Base-by-base conservation (phyloP, 2,888 invertebrate genomes). In the Scaptomyza flava region DNA sequence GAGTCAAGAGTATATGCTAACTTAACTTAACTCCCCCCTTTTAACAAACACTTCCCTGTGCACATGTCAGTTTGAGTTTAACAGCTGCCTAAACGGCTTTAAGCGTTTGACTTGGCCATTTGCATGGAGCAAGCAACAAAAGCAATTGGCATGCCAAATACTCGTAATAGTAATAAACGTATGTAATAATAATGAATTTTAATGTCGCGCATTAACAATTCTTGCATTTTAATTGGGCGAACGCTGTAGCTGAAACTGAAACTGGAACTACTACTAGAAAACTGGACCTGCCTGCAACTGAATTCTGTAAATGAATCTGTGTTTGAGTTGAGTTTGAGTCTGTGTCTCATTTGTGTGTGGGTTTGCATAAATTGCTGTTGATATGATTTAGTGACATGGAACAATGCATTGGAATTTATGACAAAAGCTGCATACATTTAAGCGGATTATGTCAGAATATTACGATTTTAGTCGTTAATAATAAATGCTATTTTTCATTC, bases 351-450 rank as follows among this genome's bases (percentile, higher is more conserved):
- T 62, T 27, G 53, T 58, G 77, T 82, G 89, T 86, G 87, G 88
- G 82, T 66, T 72, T 72, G 87, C 84, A 89, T 89, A 85, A 89
- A 87, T 89, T 87, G 87, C 87, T 81, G 85, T 79, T 85, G 87
- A 87, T 86, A 82, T 86, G 85, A 86, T 86, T 86, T 86, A 86
- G 87, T 87, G 85, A 85, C 85, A 81, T 86, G 87, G 81, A 86
- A 86, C 85, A 86, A 86, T 87, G 86, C 81, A 75, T 72, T 79
- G 85, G 86, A 84, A 85, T 85, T 85, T 86, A 86, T 85, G 74
- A 74, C 86, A 81, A 83, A 58, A 70, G 75, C 71, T 72, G 81
- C 67, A 81, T 79, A 72, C 73, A 75, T 77, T 83, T 83, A 80
- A 80, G 80, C 80, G 80, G 85, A 79, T 86, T 86, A 84, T 86